Conservation (phyloP, 2,113 vertebrate species). For the Balaeniceps rex region DNA sequence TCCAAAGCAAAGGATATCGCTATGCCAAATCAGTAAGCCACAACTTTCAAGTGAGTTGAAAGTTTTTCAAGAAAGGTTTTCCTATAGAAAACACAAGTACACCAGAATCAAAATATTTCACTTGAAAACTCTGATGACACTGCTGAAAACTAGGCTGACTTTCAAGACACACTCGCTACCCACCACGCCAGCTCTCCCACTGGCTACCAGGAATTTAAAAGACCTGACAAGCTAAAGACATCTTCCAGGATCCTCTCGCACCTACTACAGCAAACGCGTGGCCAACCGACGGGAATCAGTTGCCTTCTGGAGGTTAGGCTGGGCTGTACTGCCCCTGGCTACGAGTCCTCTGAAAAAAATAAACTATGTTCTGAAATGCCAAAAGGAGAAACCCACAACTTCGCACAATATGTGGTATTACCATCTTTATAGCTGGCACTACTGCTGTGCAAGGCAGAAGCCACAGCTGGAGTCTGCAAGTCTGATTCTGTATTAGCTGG, state of each 20-base stretch:
- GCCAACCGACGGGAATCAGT: not conserved
- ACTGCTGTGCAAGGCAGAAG: not conserved
- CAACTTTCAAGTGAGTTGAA: not conserved
- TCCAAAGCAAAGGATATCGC: not conserved
- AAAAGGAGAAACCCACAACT: not conserved
- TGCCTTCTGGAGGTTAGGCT: not conserved
- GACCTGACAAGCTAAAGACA: not conserved
- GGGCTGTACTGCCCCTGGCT: not conserved
- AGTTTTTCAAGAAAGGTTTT: not conserved
- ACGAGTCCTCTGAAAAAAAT: fast-evolving
- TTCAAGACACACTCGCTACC: not conserved
- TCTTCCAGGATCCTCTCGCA: not conserved
- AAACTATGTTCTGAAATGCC: not conserved
- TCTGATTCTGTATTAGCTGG: not conserved
- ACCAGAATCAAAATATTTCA: not conserved
- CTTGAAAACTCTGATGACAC: not conserved
- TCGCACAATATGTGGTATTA: fast-evolving
- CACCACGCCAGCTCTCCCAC: fast-evolving
- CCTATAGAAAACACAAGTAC: not conserved
- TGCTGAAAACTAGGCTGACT: not conserved
- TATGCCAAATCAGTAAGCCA: not conserved
- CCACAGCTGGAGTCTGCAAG: not conserved
- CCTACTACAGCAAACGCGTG: fast-evolving
- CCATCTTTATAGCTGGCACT: not conserved
- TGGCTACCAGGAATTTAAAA: not conserved